Evolutionary conservation across 1,140 invertebrate genomes (phyloP).

Genomic region (Metaphire vulgaris): DNA sequence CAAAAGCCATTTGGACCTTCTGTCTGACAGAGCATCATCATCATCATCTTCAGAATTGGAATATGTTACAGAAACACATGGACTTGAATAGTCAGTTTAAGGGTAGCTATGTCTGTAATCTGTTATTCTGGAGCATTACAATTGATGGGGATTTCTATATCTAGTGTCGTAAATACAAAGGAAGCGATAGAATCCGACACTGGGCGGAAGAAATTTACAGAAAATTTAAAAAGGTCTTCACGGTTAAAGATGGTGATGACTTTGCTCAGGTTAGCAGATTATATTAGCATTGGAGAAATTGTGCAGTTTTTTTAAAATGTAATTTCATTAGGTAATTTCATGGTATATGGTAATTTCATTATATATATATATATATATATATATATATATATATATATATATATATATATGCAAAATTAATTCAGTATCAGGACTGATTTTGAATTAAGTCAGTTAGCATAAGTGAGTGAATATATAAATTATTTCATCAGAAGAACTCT

Average conservation of each 20-base stretch:
- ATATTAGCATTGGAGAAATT: too few species aligned
- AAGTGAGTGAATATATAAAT: not conserved
- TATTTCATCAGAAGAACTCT: too few species aligned
- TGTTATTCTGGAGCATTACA: too few species aligned
- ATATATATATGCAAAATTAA: not conserved
- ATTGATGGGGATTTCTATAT: too few species aligned
- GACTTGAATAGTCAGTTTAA: not conserved
- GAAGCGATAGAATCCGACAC: constrained; percentile 42
- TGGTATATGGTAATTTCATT: not conserved
- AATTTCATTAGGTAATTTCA: not conserved
- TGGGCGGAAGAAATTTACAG: constrained; percentile 50
- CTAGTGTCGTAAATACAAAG: constrained; percentile 49
- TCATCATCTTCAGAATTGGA: too few species aligned
- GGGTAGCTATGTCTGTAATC: too few species aligned
- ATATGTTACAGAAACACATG: too few species aligned
- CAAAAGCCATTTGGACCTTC: too few species aligned
- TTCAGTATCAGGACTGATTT: not conserved
- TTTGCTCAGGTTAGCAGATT: constrained; percentile 35
- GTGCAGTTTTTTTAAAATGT: not conserved
- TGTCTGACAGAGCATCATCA: too few species aligned
- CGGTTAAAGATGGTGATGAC: constrained; percentile 42
- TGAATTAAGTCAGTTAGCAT: not conserved
- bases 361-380: not conserved
- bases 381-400: not conserved
- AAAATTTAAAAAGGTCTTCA: constrained; percentile 48